Base-by-base conservation (phyloP, 2,888 invertebrate species). In the Euproctis similis region DNA sequence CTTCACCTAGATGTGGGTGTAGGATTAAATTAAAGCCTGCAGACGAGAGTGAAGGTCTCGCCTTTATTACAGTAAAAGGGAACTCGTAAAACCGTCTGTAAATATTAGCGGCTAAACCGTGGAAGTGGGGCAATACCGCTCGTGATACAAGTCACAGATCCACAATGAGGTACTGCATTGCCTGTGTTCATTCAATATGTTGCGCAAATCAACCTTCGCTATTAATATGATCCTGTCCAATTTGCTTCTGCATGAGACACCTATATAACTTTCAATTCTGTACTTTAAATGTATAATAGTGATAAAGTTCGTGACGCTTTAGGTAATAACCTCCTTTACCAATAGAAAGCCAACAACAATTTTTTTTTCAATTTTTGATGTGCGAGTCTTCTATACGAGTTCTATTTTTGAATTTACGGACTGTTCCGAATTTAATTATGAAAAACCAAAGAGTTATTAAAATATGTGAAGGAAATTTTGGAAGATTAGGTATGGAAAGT, bases 161-260 rank as follows among this genome's bases (percentile, higher is more conserved):
- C 46, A 76, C 70, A 73, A 73, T 69, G 52, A n/a, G 64, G 55
- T 64, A 60, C 52, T 59, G 58, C 62, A 66, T 63, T 59, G 58
- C 57, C 53, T 59, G 61, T 65, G 61, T 57, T 51, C 53, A 55
- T 63, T 62, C 64, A 61, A 66, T 64, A 47, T 46, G 57, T 75
- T 75, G 68, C 60, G 61, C 57, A 67, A 70, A 37, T 31, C 59
- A 63, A 68, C 75, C 72, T 74, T 75, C 71, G 58, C 42, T 41
- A 43, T 49, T 57, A n/a, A 39, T 46, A 53, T 50, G 43, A 55
- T 59, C 60, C 65, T 65, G 59, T 56, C 62, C 58, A 50, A 56
- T 56, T 24, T 26, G 28, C 20, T 25, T 30, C 34, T 36, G 31
- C 34, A 39, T 39, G 34, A 29, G 37, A 40, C 31, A n/a, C n/a